phyloP scores from a whole-genome alignment of 2,113 vertebrate genomes.

The Hipposideros armiger region DNA sequence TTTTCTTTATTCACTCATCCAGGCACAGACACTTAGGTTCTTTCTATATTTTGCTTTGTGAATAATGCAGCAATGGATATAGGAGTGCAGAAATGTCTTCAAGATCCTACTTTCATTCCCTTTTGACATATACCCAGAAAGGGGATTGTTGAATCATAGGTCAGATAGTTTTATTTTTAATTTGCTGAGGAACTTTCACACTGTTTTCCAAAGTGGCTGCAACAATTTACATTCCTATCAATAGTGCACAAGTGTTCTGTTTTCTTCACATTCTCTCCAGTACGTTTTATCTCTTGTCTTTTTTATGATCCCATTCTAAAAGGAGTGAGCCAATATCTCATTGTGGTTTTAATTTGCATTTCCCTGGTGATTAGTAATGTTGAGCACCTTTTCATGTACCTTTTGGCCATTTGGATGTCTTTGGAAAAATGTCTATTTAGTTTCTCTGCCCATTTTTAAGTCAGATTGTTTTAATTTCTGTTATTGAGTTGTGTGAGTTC shows the following conservation, averaged over 20 bases:
- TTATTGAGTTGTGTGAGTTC: background rate
- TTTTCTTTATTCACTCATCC: background rate
- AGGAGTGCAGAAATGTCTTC: background rate
- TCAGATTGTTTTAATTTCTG: background rate
- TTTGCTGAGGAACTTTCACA: background rate
- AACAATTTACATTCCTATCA: background rate
- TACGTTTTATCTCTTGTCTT: background rate
- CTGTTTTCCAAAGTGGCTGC: background rate
- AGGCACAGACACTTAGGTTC: background rate
- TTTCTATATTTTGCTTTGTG: background rate
- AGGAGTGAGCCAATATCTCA: background rate
- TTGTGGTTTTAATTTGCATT: background rate
- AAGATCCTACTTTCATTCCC: background rate
- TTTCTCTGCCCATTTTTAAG: background rate
- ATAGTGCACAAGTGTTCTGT: background rate
- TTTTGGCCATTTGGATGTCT: background rate
- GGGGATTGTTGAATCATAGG: background rate
- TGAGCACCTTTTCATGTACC: background rate
- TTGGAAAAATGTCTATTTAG: background rate
- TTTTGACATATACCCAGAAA: background rate
- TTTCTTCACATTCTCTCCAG: background rate
- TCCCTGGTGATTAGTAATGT: background rate
- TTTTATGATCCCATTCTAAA: background rate
- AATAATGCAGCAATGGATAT: background rate
- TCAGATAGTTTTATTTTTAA: background rate